These are phyloP conservation scores for Australoheros scitulus DNA, from an alignment of 2,113 vertebrate genomes.

Conservation along the genomic window DNA sequence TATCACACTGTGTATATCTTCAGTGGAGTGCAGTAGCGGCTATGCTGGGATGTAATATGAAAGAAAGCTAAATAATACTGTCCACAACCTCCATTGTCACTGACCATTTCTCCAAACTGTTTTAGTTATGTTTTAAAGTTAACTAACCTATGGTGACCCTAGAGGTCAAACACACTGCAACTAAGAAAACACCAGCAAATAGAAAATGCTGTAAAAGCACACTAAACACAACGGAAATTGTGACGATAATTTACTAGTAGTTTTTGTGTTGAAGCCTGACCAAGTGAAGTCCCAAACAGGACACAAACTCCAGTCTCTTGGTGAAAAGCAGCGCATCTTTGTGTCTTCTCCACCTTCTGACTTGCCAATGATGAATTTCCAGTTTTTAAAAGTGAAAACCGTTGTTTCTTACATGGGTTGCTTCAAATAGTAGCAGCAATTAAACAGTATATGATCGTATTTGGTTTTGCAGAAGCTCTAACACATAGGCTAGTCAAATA, in stretches of 20 bases:
- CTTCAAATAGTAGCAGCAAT: background rate
- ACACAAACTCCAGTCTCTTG: background rate
- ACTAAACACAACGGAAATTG: too few relatives aligned
- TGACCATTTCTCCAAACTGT: background rate
- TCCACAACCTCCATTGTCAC: background rate
- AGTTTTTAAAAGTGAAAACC: background rate
- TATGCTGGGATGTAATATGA: background rate
- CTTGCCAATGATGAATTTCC: background rate
- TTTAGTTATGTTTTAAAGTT: background rate
- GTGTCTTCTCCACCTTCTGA: background rate
- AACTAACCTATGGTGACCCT: background rate
- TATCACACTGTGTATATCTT: background rate
- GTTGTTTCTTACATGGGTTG: background rate
- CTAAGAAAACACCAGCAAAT: too few relatives aligned
- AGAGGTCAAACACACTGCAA: too few relatives aligned
- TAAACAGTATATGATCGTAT: background rate
- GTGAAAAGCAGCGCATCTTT: background rate
- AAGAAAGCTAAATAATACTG: background rate
- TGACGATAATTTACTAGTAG: background rate
- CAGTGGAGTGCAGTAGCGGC: background rate
- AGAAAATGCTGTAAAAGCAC: too few relatives aligned
- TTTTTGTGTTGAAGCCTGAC: background rate
- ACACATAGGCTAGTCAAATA: background rate
- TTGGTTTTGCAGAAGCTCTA: background rate
- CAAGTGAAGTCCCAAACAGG: background rate